phyloP scores from a whole-genome alignment of 2,888 invertebrate genomes.

The Tanypteryx hageni region DNA sequence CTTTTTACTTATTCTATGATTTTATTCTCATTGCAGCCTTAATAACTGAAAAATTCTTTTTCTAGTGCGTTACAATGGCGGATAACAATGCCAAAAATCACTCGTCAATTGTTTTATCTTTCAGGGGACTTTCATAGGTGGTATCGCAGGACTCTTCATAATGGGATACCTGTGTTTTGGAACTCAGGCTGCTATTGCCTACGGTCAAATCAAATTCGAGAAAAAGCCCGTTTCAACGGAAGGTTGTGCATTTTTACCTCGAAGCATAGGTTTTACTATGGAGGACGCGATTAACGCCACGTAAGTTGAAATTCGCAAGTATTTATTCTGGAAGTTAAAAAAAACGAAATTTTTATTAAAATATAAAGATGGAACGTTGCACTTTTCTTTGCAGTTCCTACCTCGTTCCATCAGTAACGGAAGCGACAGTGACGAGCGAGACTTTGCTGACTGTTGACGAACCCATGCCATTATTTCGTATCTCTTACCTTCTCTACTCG shows the following conservation, averaged over 20 bases:
- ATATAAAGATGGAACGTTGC: no score
- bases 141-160: conserved; percentile 79
- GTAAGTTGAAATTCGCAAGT: not conserved
- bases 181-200: conserved; percentile 81
- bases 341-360: no score
- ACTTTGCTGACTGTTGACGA: not conserved
- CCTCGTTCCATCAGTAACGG: not conserved
- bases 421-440: not conserved
- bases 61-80: no score
- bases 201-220: conserved; percentile 73
- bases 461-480: conserved; percentile 77
- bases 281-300: not conserved
- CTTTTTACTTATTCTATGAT: conserved; percentile 68
- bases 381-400: not conserved
- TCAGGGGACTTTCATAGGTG: conserved; percentile 81
- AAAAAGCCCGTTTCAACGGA: conserved; percentile 63
- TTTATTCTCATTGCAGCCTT: no score
- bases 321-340: no score
- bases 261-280: conserved; percentile 68
- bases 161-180: conserved; percentile 83
- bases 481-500: conserved; percentile 89
- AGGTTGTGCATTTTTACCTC: conserved; percentile 54
- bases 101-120: conserved; percentile 52
- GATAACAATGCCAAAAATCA: no score
- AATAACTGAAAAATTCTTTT: no score